Evolutionary conservation across 2,113 vertebrate genomes (phyloP).

Genomic region (Bothrops jararaca): DNA sequence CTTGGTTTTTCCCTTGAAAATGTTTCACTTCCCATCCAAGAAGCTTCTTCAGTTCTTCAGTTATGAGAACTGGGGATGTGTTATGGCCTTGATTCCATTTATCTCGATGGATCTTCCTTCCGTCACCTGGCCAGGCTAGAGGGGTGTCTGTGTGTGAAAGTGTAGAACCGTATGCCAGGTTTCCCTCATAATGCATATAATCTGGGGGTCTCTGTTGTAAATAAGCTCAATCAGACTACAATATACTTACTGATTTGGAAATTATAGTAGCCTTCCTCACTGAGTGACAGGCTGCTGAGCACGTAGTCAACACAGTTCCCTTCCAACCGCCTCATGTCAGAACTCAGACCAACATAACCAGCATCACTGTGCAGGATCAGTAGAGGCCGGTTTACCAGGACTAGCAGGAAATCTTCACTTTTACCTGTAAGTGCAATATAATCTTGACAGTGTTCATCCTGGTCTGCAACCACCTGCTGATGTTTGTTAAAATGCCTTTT

Average conservation of each 20-base stretch:
- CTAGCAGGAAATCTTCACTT: slow-evolving; percentile 33
- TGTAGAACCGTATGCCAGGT: not conserved
- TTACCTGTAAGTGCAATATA: slow-evolving; percentile 16
- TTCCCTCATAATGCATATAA: not conserved
- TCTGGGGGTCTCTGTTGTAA: not conserved
- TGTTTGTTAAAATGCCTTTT: not conserved
- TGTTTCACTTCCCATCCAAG: too few species aligned
- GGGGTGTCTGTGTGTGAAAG: not conserved
- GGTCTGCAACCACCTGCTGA: not conserved
- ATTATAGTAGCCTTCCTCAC: slow-evolving; percentile 38
- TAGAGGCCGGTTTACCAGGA: slow-evolving; percentile 38
- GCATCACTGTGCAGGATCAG: slow-evolving; percentile 43
- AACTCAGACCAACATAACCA: slow-evolving; percentile 35
- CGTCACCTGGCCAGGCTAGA: not conserved
- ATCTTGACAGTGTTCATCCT: not conserved
- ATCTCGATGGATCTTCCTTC: not conserved
- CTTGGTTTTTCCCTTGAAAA: too few species aligned
- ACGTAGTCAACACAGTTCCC: slow-evolving; percentile 27
- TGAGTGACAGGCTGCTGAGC: slow-evolving; percentile 19
- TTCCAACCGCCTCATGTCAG: slow-evolving; percentile 26
- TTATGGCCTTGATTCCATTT: not conserved
- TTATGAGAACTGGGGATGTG: not conserved
- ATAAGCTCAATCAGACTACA: not conserved
- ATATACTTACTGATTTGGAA: slow-evolving; percentile 36
- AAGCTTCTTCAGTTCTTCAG: too few species aligned